Evolutionary conservation across 2,888 invertebrate genomes (phyloP), one percentile per base, ranked within the genome.

Genomic region (Tholera decimalis): DNA sequence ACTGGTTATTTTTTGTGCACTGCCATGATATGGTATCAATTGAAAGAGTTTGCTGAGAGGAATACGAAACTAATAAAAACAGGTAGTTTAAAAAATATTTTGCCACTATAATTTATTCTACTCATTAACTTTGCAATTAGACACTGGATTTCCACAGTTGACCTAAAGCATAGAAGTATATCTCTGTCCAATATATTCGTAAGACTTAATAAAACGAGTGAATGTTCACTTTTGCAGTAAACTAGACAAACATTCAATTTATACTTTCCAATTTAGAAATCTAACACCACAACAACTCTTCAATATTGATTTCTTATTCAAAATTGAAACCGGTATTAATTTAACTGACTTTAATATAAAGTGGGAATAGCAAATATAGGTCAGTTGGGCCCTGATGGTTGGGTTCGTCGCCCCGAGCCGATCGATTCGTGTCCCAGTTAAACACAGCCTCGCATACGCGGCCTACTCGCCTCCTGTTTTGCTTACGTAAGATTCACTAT

Each of bases 401-500:
- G 71, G 72, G 88, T 84, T 85, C 83, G 82, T 80, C 77, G 88
- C 77, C 85, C 85, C 71, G 62, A 41, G 73, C 71, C 72, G 80
- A 90, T 91, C 89, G 90, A 92, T 89, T 87, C 86, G 77, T 76
- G 92, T 83, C 89, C 92, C 85, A 90, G 83, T 88, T 91, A 78
- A 73, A 61, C 46, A 64, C 73, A 82, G 77, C 84, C 85, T 83
- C 74, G 80, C 79, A 73, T 77, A 77, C 76, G 77, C 63, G 59
- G 70, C 58, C 72, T 77, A 58, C 55, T 65, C 72, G 64, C 66
- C 54, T 68, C 60, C 54, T 56, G 66, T 50, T 18, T 49, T 55
- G 41, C 50, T 82, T 84, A 77, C 66, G 65, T 77, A 81, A 84
- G 70, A 59, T 33, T 66, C 58, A 22, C 26, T 37, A 37, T 35